Conservation (phyloP, 2,888 invertebrate species). For the Stenoptilia bipunctidactyla region DNA sequence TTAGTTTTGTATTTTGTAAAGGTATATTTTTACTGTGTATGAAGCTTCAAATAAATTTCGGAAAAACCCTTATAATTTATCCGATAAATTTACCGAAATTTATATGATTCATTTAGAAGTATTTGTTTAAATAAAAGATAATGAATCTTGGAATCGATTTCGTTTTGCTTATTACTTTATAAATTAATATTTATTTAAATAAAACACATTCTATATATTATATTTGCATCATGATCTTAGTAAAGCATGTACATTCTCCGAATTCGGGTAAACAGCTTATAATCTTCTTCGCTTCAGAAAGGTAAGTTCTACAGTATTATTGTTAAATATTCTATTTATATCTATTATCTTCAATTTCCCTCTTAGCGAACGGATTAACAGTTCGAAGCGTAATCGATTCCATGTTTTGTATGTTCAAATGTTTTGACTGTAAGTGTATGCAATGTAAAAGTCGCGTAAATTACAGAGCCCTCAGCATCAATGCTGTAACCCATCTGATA, state of each 20-base stretch:
- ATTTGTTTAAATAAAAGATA: no score
- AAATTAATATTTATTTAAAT: slow-evolving; percentile 7
- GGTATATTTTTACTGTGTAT: no score
- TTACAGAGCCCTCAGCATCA: slow-evolving; percentile 9
- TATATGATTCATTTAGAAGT: neutral
- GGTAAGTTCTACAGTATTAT: slow-evolving; percentile 39
- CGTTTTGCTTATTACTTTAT: slow-evolving; percentile 30
- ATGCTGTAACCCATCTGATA: slow-evolving; percentile 33
- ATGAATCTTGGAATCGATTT: slow-evolving; percentile 60
- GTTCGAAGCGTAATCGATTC: slow-evolving; percentile 55
- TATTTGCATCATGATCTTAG: slow-evolving; percentile 23
- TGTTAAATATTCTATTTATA: slow-evolving; percentile 9
- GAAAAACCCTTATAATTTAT: neutral
- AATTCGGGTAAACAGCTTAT: no score
- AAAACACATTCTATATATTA: slow-evolving; percentile 14
- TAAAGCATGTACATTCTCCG: slow-evolving; percentile 36
- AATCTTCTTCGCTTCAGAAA: slow-evolving; percentile 15
- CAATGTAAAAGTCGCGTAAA: slow-evolving; percentile 1
- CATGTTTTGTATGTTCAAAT: slow-evolving; percentile 38
- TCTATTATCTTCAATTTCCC: slow-evolving; percentile 19
- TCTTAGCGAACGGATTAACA: no score
- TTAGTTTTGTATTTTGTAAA: no score
- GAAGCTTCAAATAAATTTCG: neutral
- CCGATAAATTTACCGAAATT: neutral
- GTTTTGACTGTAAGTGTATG: slow-evolving; percentile 16